Conservation (phyloP, 2,113 vertebrate genomes). For the Tichodroma muraria region DNA sequence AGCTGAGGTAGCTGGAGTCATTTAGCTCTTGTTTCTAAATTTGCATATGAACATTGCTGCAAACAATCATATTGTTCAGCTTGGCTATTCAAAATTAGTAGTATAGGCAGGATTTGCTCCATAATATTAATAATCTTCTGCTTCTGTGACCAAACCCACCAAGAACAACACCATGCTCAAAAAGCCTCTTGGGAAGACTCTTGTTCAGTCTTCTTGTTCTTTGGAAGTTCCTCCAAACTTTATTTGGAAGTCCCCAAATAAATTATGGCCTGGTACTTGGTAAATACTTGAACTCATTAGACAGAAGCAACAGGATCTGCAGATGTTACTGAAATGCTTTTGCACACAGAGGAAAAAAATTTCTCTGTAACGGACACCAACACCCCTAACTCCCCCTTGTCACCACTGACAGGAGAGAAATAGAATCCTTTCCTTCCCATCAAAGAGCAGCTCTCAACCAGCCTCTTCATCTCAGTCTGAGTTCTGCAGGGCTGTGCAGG, state of each 20-base stretch:
- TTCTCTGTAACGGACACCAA: not conserved
- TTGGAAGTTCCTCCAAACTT: too few relatives aligned
- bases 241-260: too few relatives aligned
- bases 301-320: not conserved
- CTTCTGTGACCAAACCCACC: not conserved
- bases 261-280: not conserved
- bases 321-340: not conserved
- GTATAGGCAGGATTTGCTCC: not conserved
- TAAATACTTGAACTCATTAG: not conserved
- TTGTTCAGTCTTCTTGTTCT: too few relatives aligned
- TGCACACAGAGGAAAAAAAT: not conserved
- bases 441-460: not conserved
- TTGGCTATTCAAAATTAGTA: not conserved
- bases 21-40: not conserved
- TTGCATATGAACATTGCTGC: not conserved
- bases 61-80: not conserved
- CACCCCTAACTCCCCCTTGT: not conserved
- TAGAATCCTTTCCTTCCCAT: not conserved
- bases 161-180: not conserved
- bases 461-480: rapidly evolving
- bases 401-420: not conserved
- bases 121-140: not conserved
- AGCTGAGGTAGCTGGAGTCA: not conserved
- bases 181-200: not conserved
- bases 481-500: not conserved